Conservation (phyloP, 1,140 invertebrate genomes). For the Trinorchestia longiramus region DNA sequence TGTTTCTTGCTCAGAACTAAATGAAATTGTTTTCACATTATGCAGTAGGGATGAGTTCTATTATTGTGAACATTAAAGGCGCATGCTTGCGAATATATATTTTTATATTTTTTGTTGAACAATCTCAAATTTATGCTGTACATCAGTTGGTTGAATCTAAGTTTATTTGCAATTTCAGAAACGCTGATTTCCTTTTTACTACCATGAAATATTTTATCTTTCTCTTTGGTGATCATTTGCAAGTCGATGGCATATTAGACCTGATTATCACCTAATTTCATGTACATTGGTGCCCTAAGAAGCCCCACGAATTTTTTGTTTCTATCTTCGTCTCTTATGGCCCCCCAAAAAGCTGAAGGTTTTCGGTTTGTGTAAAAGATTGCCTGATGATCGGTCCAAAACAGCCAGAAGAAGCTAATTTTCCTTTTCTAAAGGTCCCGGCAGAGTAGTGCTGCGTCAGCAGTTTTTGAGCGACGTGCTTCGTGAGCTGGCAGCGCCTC, state of each 20-base stretch:
- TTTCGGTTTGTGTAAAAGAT: neutral
- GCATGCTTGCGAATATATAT: neutral
- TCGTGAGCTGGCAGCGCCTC: neutral
- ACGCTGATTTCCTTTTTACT: no score
- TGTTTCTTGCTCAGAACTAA: no score
- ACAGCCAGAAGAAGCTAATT: constrained; percentile 47
- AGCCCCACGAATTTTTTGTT: neutral
- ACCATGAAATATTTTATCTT: no score
- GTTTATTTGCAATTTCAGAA: no score
- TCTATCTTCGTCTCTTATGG: neutral
- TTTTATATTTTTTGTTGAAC: no score
- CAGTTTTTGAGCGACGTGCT: neutral
- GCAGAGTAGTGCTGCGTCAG: constrained; percentile 11
- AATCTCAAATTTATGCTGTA: no score
- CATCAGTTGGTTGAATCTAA: no score
- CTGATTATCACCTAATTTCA: neutral
- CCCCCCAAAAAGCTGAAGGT: neutral
- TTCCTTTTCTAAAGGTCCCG: constrained; percentile 10
- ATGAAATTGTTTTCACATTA: no score
- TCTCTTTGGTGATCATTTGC: no score
- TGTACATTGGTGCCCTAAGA: neutral
- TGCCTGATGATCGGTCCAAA: neutral
- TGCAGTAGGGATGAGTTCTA: neutral
- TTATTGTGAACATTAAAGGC: neutral
- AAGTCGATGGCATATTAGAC: no score